phyloP scores from a whole-genome alignment of 2,888 invertebrate genomes.

The Acrobeloides nanus region DNA sequence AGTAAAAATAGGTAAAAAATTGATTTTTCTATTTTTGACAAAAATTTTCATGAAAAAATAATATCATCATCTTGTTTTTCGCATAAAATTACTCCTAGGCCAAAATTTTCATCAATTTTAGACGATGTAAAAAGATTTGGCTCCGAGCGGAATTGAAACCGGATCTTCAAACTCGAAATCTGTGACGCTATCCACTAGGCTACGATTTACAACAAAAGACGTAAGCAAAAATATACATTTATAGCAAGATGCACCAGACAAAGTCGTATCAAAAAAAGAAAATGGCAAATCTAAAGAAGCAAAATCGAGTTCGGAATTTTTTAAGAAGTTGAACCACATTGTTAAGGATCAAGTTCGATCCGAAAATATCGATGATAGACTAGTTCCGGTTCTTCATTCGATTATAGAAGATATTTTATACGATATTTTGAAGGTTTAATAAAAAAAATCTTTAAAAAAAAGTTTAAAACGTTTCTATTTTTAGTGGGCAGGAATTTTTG shows the following conservation, averaged over 20 bases:
- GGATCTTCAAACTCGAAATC: too few species aligned
- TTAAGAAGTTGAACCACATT: constrained; percentile 10
- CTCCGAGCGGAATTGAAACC: too few species aligned
- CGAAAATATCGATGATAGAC: constrained; percentile 22
- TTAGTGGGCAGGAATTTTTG: constrained; percentile 86
- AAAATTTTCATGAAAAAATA: constrained; percentile 12
- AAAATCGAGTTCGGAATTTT: constrained; percentile 17
- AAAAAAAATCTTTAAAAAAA: neutral
- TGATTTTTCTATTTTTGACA: too few species aligned
- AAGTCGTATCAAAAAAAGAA: constrained; percentile 1
- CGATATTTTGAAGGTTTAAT: constrained; percentile 23
- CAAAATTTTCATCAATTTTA: too few species aligned
- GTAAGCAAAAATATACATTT: neutral
- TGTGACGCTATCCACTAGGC: too few species aligned
- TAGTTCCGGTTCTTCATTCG: constrained; percentile 17
- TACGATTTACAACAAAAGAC: too few species aligned
- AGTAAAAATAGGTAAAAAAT: too few species aligned
- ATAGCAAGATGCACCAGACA: constrained; percentile 1
- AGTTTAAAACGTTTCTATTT: constrained; percentile 21
- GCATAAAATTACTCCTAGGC: too few species aligned
- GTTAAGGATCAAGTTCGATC: constrained; percentile 24
- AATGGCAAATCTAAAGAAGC: constrained; percentile 25
- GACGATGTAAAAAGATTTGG: too few species aligned
- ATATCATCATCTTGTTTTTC: too few species aligned
- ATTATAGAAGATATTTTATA: constrained; percentile 26